Conservation (phyloP, 2,113 vertebrate genomes). For the Nansenia antarctica region DNA sequence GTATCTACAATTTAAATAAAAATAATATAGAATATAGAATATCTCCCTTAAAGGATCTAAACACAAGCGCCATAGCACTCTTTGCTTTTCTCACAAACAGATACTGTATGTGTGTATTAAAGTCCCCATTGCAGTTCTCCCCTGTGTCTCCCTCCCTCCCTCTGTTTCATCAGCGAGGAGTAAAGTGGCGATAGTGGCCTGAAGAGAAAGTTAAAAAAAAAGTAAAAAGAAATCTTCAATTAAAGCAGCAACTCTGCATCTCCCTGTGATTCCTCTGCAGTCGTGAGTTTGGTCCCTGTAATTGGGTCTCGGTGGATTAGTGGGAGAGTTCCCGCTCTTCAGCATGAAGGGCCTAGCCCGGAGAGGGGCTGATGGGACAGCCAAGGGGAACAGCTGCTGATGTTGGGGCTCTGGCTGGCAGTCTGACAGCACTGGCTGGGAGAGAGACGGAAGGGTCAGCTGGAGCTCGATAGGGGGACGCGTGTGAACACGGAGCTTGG, state of each 20-base stretch:
- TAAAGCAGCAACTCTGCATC: slow-evolving; percentile 69
- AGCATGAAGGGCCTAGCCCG: slow-evolving; percentile 37
- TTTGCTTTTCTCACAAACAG: slow-evolving; percentile 53
- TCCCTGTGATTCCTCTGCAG: slow-evolving; percentile 27
- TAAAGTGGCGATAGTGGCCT: slow-evolving; percentile 56
- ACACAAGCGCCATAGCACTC: slow-evolving; percentile 44
- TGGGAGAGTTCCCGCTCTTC: slow-evolving; percentile 29
- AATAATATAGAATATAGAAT: too few relatives aligned
- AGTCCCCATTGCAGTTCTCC: slow-evolving; percentile 39
- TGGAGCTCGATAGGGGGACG: slow-evolving; percentile 21
- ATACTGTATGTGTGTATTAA: slow-evolving; percentile 65
- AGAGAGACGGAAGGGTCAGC: slow-evolving; percentile 22
- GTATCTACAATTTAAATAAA: background rate
- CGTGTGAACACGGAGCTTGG: slow-evolving; percentile 18
- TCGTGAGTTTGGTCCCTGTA: slow-evolving; percentile 54
- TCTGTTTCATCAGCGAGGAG: slow-evolving; percentile 52
- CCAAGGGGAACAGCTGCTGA: slow-evolving; percentile 17
- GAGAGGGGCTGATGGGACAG: slow-evolving; percentile 25
- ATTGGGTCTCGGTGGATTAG: slow-evolving; percentile 73
- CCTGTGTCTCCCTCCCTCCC: background rate
- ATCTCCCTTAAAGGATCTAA: slow-evolving; percentile 36
- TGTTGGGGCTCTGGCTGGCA: slow-evolving; percentile 12
- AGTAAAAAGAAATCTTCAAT: slow-evolving; percentile 60
- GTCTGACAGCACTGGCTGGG: slow-evolving; percentile 13
- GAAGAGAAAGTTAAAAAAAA: slow-evolving; percentile 42